phyloP scores from a whole-genome alignment of 2,113 vertebrate species.

The Entomyzon cyanotis region DNA sequence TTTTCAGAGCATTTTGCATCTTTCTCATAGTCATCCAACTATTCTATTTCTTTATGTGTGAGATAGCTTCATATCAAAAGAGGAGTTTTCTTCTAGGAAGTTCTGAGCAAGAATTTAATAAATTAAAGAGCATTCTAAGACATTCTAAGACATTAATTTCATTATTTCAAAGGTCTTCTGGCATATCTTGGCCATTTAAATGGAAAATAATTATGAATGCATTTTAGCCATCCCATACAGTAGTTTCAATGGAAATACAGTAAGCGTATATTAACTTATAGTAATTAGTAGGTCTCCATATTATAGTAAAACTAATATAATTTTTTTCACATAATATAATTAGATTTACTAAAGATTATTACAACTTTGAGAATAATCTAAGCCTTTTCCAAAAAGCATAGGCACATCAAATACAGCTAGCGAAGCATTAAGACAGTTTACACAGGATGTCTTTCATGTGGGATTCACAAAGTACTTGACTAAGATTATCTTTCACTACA shows the following conservation, averaged over 20 bases:
- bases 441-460: background rate
- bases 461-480: background rate
- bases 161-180: background rate
- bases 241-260: background rate
- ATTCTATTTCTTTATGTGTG: background rate
- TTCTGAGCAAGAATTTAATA: background rate
- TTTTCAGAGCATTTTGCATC: background rate
- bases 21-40: background rate
- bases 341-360: background rate
- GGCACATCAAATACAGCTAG: background rate
- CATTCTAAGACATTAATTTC: background rate
- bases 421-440: background rate
- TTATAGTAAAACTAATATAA: background rate
- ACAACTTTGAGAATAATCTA: background rate
- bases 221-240: rapidly evolving
- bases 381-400: background rate
- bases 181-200: background rate
- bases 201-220: background rate
- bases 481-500: background rate
- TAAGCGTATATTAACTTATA: background rate
- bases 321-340: background rate
- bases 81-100: background rate
- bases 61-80: background rate
- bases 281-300: background rate
- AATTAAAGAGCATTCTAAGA: background rate